Conservation (phyloP, 2,113 vertebrate genomes). For the Girardinichthys multiradiatus region DNA sequence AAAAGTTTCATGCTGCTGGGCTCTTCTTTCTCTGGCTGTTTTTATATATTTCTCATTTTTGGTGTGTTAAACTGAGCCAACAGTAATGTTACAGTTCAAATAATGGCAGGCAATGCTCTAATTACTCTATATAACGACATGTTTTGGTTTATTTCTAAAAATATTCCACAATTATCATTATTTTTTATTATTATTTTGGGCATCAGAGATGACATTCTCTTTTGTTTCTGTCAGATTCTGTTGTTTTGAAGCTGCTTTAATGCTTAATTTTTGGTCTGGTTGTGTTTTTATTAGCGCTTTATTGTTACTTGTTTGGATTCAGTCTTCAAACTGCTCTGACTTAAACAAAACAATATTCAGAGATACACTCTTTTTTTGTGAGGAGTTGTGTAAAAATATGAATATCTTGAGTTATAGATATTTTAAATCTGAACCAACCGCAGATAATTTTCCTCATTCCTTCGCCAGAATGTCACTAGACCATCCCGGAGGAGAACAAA, state of each 20-base stretch:
- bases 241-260: neutral
- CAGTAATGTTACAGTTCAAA: neutral
- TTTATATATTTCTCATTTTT: too few species aligned
- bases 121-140: too few species aligned
- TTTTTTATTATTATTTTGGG: neutral
- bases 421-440: neutral
- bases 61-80: neutral
- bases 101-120: too few species aligned
- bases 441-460: neutral
- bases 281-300: neutral
- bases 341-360: neutral
- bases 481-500: neutral
- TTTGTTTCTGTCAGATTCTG: neutral
- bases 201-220: neutral
- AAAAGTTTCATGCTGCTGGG: neutral
- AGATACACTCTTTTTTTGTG: neutral
- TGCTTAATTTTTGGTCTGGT: neutral
- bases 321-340: too few species aligned
- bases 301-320: neutral
- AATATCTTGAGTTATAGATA: neutral
- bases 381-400: neutral
- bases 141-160: too few species aligned
- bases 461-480: neutral
- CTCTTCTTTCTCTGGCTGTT: too few species aligned
- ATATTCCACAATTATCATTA: too few species aligned